Conservation (phyloP, 2,113 vertebrate species). For the Empidonax traillii region DNA sequence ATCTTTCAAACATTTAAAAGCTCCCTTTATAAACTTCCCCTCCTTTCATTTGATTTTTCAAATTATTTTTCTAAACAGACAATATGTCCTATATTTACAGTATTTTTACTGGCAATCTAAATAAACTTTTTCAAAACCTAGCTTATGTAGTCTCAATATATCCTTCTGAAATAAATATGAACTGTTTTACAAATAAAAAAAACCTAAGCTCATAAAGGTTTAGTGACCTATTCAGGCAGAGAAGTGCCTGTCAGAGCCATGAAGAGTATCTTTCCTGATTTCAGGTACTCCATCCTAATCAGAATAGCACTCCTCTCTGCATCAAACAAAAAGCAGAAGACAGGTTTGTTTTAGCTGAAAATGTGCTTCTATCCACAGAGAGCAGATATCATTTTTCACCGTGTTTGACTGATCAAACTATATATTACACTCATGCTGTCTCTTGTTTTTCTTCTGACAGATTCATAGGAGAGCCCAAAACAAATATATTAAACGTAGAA, state of each 20-base stretch:
- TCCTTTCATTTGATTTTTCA: not conserved
- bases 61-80: not conserved
- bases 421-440: not conserved
- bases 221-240: not conserved
- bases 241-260: not conserved
- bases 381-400: not conserved
- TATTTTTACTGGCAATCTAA: not conserved
- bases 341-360: slow-evolving; percentile 25
- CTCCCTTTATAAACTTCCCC: not conserved
- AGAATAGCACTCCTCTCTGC: not conserved
- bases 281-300: not conserved
- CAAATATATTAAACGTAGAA: slow-evolving; percentile 26
- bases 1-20: not conserved
- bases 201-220: not conserved
- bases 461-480: slow-evolving; percentile 18
- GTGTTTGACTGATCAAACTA: not conserved
- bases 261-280: not conserved
- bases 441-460: slow-evolving; percentile 7
- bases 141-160: not conserved
- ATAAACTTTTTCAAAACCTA: not conserved
- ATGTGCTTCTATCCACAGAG: not conserved
- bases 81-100: not conserved
- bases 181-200: not conserved
- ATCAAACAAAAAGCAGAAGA: slow-evolving; percentile 23
- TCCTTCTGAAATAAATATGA: not conserved